phyloP scores from a whole-genome alignment of 2,888 invertebrate species.

The Aphodius granarius region DNA sequence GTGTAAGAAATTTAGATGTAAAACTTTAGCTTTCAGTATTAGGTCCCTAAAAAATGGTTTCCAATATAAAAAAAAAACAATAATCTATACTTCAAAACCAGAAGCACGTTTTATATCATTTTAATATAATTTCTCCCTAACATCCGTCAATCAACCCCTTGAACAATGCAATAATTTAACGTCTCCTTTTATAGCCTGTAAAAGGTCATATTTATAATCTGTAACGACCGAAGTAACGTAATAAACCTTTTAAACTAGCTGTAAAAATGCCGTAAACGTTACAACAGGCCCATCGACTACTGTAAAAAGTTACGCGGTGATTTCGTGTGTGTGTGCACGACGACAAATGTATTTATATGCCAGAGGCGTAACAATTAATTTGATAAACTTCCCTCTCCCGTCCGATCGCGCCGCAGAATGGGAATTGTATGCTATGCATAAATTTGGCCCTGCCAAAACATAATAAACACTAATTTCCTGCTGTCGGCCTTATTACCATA shows the following conservation, averaged over 20 bases:
- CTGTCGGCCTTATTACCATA: background rate
- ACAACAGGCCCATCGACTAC: background rate
- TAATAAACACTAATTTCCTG: background rate
- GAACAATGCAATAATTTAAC: background rate
- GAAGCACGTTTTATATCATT: too few relatives aligned
- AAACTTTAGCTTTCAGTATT: too few relatives aligned
- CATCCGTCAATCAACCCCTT: background rate
- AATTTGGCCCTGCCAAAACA: constrained; percentile 10
- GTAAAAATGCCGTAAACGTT: constrained; percentile 6
- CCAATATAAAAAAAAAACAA: too few relatives aligned
- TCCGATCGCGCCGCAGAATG: background rate
- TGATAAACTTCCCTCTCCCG: constrained; percentile 9
- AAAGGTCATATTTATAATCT: constrained; percentile 8
- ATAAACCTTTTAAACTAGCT: background rate
- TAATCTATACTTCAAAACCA: too few relatives aligned
- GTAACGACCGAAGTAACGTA: constrained; percentile 9
- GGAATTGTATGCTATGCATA: constrained; percentile 7
- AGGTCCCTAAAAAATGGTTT: too few relatives aligned
- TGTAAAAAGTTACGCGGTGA: background rate
- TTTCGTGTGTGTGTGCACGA: too few relatives aligned
- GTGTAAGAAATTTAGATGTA: too few relatives aligned
- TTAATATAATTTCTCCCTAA: too few relatives aligned
- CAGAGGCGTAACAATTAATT: constrained; percentile 4
- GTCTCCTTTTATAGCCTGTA: background rate
- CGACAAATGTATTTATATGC: constrained; percentile 6